phyloP scores from a whole-genome alignment of 2,113 vertebrate genomes.

The Rallus limicola region DNA sequence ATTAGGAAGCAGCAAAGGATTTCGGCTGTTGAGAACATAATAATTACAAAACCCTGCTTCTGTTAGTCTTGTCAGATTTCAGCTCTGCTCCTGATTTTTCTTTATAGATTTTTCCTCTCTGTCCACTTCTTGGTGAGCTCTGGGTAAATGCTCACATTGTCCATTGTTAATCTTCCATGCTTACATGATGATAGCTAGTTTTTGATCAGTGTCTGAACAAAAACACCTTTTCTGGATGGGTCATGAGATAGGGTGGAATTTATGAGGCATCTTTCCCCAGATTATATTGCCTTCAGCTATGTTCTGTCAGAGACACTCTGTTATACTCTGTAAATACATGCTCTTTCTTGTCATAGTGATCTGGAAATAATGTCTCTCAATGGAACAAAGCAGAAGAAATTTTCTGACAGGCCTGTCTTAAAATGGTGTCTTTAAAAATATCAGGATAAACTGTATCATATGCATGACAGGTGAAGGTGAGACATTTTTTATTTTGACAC shows the following conservation, averaged over 20 bases:
- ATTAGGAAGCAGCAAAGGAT: not conserved
- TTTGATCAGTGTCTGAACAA: not conserved
- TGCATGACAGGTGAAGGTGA: not conserved
- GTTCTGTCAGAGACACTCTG: conserved; percentile 28
- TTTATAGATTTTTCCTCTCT: not conserved
- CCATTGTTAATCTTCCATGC: not conserved
- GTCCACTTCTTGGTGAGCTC: not conserved
- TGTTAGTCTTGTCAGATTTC: not conserved
- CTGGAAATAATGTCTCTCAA: conserved; percentile 9
- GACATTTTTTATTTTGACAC: not conserved
- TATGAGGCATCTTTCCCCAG: conserved; percentile 41
- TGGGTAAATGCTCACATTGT: not conserved
- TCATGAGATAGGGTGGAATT: conserved; percentile 23
- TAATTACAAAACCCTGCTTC: not conserved
- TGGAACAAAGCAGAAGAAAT: not conserved
- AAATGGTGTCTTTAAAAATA: not conserved
- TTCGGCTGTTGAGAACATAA: not conserved
- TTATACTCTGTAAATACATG: conserved; percentile 35
- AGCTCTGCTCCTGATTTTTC: not conserved
- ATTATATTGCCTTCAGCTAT: conserved; percentile 32
- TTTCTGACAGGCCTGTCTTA: not conserved
- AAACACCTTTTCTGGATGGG: not conserved
- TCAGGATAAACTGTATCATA: not conserved
- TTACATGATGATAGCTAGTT: not conserved
- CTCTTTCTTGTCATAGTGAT: conserved; percentile 36